Evolutionary conservation across 2,797 vertebrate species (phyloP), one percentile per base, ranked within the genome.

Genomic region (Lutra lutra): DNA sequence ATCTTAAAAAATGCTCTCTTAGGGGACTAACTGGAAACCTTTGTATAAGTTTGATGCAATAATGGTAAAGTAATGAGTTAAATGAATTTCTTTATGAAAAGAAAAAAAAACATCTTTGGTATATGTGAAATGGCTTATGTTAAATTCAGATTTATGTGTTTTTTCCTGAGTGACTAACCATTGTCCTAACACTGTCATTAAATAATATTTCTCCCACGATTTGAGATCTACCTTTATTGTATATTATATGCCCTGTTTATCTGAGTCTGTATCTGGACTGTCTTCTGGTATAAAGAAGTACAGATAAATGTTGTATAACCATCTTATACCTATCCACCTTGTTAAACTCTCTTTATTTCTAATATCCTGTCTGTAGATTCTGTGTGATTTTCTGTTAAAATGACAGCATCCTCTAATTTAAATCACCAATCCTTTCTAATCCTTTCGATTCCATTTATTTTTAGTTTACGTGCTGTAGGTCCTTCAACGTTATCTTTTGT

Each of bases 11-110:
- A 62, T 14, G 60, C 13, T 35, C 87, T 96, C 87, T 93, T 72
- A 86, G 86, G 94, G 95, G 54, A 84, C 92, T 87, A 9, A 35
- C 87, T 82, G 88, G 66, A 43, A 92, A 48, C 72, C 64, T 94
- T 60, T 94, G 54, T 75, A 4, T 56, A 58, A 80, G 38, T 62
- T 6, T 73, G 78, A 86, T 62, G n/a, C 15, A 78, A 27, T 93
- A 93, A 38, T 68, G 68, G 75, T 77, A 80, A 92, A 66, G 89
- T 91, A 95, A 97, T 89, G 82, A 64, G 88, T 89, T 86, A 88
- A 85, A 70, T 92, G 60, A 72, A 13, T 75, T 77, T 21, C 4
- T 48, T 77, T 77, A 25, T 13, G 21, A 77, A 75, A 75, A 46
- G 46, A 32, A 48, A 48, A 48, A 51, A 32, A 54, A 54, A 3